Evolutionary conservation across 2,888 invertebrate species (phyloP).

Genomic region (Thereva unica): DNA sequence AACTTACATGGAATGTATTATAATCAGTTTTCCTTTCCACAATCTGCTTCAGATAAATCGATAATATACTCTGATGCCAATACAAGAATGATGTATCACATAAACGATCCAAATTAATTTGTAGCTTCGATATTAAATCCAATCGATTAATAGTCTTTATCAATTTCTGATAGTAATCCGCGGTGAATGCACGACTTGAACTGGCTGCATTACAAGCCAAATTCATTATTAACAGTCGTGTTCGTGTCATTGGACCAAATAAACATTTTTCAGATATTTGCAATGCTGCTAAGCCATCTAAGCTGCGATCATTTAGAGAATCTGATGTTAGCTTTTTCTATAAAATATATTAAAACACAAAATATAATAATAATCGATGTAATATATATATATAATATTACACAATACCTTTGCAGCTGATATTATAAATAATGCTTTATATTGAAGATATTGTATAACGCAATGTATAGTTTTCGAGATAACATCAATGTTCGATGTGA

Average conservation of each 20-base stretch:
- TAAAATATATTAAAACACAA: conserved; percentile 38
- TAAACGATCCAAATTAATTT: conserved; percentile 62
- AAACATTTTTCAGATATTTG: conserved; percentile 72
- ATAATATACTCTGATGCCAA: conserved; percentile 79
- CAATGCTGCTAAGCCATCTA: conserved; percentile 74
- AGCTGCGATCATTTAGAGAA: conserved; percentile 67
- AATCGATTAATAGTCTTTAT: conserved; percentile 67
- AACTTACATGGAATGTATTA: conserved; percentile 49
- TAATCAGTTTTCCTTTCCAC: conserved; percentile 70
- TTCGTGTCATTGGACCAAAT: conserved; percentile 67
- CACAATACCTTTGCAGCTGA: conserved; percentile 66
- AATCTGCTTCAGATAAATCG: conserved; percentile 75
- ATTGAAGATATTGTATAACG: conserved; percentile 78
- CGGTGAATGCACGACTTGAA: conserved; percentile 65
- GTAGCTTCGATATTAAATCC: conserved; percentile 66
- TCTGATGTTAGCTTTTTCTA: conserved; percentile 66
- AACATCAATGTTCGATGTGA: conserved; percentile 69
- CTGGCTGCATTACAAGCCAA: conserved; percentile 70
- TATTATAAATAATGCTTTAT: conserved; percentile 72
- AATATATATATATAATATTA: background rate
- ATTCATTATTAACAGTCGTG: conserved; percentile 68
- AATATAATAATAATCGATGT: conserved; percentile 36
- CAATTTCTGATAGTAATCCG: conserved; percentile 68
- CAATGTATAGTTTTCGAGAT: conserved; percentile 75
- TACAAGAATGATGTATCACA: conserved; percentile 79